Base-by-base conservation (phyloP, 1,140 invertebrate species). In the Drosophila eugracilis region DNA sequence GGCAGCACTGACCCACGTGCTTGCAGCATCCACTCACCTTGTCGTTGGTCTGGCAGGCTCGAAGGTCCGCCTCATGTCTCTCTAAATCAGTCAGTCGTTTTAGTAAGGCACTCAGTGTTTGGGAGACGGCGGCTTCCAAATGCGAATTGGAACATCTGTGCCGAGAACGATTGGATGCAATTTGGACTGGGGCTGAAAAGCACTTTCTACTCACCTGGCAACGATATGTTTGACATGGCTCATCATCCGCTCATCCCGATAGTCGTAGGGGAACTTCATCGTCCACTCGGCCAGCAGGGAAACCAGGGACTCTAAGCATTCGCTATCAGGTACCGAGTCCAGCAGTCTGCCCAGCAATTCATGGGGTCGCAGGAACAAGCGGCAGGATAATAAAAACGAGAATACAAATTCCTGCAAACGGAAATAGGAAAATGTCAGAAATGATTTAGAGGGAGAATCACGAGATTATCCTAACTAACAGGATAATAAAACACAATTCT, bases 211-310 rank as follows among this genome's bases (percentile, higher is more conserved):
- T 63, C 49, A 91, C 90, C 86, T 91, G 60, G 88, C 78, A 90
- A 91, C 90, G 90, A 91, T 91, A 91, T 91, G 90, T 91, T 91
- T 91, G 60, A 95, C 90, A 63, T 94, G 92, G 66, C 92, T 92
- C 92, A 94, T 94, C 92, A 94, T 94, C 24, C 92, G 80, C 65
- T 94, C 93, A 81, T 94, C 93, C 21, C 93, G 92, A 91, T 94
- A 95, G 90, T 95, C 94, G 75, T 95, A 94, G 7, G 94, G 94
- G 84, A 95, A 94, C 60, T 93, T 92, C 58, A 93, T 92, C 42
- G 93, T 91, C 91, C 91, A 92, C 47, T 90, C 88, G 60, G 84
- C 78, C 55, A 92, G 59, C 22, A 92, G 75, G 62, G 71, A 78
- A 26, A 92, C 90, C 55, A 91, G 77, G 57, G 89, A 78, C 50